These are phyloP conservation scores for Climacteris rufus DNA, from an alignment of 2,113 vertebrate species.

Conservation along the genomic window DNA sequence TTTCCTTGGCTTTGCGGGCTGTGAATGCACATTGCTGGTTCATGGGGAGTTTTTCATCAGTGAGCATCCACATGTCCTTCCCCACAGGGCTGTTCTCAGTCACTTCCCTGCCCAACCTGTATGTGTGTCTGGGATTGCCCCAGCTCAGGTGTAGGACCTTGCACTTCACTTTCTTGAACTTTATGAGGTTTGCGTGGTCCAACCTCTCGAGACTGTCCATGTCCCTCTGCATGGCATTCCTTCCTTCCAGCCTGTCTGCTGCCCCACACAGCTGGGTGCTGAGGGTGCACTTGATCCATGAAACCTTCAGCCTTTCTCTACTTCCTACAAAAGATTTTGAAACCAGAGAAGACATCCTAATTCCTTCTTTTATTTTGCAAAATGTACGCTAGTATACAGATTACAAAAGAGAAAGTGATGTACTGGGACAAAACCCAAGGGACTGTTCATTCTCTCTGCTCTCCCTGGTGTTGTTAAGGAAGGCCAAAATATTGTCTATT, in stretches of 20 bases:
- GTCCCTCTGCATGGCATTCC: not conserved
- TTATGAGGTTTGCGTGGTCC: not conserved
- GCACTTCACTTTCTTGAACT: not conserved
- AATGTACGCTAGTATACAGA: not conserved
- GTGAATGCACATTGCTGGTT: accelerated
- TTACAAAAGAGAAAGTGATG: not conserved
- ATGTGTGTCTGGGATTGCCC: not conserved
- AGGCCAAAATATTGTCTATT: not conserved
- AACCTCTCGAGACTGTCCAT: not conserved
- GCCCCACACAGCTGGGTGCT: not conserved
- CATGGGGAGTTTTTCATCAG: not conserved
- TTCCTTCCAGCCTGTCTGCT: not conserved
- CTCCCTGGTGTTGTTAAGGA: not conserved
- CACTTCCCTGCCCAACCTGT: not conserved
- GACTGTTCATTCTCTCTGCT: not conserved
- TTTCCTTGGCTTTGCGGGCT: not conserved
- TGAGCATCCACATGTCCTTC: not conserved
- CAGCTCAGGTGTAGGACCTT: not conserved
- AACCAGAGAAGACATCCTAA: not conserved
- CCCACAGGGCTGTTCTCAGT: not conserved
- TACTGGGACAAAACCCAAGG: not conserved
- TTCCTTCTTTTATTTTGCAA: not conserved
- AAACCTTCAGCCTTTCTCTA: not conserved
- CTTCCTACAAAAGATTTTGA: not conserved
- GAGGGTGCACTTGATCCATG: not conserved